Evolutionary conservation across 2,113 vertebrate genomes (phyloP), one percentile per base, ranked within the genome.

Genomic region (Lepisosteus osseus): DNA sequence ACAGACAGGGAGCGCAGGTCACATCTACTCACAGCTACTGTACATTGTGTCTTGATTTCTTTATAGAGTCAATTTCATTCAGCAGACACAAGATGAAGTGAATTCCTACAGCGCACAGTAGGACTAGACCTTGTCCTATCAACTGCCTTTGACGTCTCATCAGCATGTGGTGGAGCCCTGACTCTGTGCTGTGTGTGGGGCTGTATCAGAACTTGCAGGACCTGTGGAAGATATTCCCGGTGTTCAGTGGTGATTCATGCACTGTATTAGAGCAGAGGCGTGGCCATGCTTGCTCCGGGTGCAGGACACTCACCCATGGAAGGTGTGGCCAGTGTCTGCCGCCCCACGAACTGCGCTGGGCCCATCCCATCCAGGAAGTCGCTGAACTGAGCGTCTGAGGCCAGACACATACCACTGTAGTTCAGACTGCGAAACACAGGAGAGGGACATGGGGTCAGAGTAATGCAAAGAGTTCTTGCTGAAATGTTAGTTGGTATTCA

Each of bases 281-380:
- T 13, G 47, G 44, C 9, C 40, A 66, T 2, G 40, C 41, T 40
- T 54, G 42, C 43, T n/a, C 12, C 1, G 6, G 3, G 6, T 14
- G 2, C 41, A 54, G 7, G 3, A 42, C 4, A 74, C 94, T 96
- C 85, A 99, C 97, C 97, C 96, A 99, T 95, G 0, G 97, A 98
- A 2, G 97, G 98, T n/a, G 96, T 99, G 42, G 97, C 97, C 84
- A 99, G 83, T 47, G 97, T 99, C 88, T 99, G 97, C 74, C 97
- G 91, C 6, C 97, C 97, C 66, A 99, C 97, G 72, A 98, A 98
- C 81, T 98, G 97, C 4, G 97, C 97, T 0, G 97, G 97, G 14
- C 97, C 97, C 96, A 99, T 99, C 77, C 97, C 97, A 9, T 96
- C 96, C 78, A 99, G 87, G 86, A 99, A 99, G 83, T 98, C 96